These are phyloP conservation scores for Epistrophe grossulariae DNA, from an alignment of 2,888 invertebrate species.

Conservation along the genomic window DNA sequence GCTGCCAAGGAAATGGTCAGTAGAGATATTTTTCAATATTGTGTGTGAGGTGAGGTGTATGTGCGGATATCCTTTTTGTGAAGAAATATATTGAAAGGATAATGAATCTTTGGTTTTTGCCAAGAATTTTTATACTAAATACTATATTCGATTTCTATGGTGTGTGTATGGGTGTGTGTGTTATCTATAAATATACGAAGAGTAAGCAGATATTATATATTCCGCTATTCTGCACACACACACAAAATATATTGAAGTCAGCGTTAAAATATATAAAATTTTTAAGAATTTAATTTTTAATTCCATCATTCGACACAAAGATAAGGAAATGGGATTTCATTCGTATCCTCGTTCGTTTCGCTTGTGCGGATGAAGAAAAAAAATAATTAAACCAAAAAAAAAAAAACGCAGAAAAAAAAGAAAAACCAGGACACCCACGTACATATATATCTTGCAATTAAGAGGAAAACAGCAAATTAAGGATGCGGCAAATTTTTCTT, in stretches of 20 bases:
- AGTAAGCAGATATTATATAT: slow-evolving; percentile 51
- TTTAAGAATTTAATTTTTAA: slow-evolving; percentile 55
- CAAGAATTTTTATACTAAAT: slow-evolving; percentile 56
- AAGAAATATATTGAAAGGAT: slow-evolving; percentile 54
- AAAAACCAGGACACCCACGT: slow-evolving; percentile 53
- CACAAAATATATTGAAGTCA: slow-evolving; percentile 63
- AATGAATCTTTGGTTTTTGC: slow-evolving; percentile 67
- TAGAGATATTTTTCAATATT: slow-evolving; percentile 55
- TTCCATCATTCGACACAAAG: slow-evolving; percentile 20
- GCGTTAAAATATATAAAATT: slow-evolving; percentile 42
- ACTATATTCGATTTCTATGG: background rate
- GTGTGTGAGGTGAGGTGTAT: background rate
- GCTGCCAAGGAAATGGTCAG: slow-evolving; percentile 66
- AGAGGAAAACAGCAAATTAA: slow-evolving; percentile 74
- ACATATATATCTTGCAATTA: slow-evolving; percentile 72
- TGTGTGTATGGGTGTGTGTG: background rate
- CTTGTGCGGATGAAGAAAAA: slow-evolving; percentile 10
- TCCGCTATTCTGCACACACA: background rate
- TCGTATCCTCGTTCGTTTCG: slow-evolving; percentile 31
- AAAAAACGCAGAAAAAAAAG: background rate
- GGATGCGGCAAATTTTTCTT: slow-evolving; percentile 60
- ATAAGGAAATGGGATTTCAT: slow-evolving; percentile 66
- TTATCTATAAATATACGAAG: slow-evolving; percentile 26
- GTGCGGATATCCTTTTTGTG: slow-evolving; percentile 5
- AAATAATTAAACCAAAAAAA: slow-evolving; percentile 28